phyloP scores from a whole-genome alignment of 1,140 invertebrate species.

The Radopholus similis region DNA sequence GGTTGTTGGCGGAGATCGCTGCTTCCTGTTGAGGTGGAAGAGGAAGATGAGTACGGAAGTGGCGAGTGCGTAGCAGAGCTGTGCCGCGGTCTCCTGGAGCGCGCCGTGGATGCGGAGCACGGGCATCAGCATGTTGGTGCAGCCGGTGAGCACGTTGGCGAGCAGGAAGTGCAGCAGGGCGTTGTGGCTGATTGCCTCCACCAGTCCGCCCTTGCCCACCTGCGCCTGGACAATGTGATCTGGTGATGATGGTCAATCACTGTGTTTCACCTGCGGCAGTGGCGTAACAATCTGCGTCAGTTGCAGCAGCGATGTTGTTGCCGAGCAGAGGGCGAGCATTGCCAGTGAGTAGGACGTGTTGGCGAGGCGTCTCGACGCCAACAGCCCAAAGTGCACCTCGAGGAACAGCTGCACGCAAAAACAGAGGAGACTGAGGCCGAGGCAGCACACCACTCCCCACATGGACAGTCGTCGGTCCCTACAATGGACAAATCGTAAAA shows the following conservation, averaged over 20 bases:
- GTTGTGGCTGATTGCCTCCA: slow-evolving; percentile 31
- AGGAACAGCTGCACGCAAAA: slow-evolving; percentile 17
- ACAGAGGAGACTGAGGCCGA: slow-evolving; percentile 9
- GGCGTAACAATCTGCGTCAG: slow-evolving; percentile 4
- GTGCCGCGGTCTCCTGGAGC: not conserved
- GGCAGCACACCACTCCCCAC: not conserved
- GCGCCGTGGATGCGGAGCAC: not conserved
- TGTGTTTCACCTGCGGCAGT: not conserved
- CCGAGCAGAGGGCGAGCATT: slow-evolving; percentile 17
- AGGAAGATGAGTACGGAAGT: slow-evolving; percentile 12
- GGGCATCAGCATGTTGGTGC: slow-evolving; percentile 7
- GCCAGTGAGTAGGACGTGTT: slow-evolving; percentile 28
- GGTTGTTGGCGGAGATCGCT: not conserved
- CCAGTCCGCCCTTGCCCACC: slow-evolving; percentile 5
- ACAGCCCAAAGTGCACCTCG: not conserved
- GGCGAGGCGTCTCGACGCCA: slow-evolving; percentile 26
- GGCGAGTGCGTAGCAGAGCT: not conserved
- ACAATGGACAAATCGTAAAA: not conserved
- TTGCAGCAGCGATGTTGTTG: slow-evolving; percentile 13
- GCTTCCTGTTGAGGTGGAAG: not conserved
- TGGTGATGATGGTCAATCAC: not conserved
- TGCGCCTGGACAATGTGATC: too few species aligned
- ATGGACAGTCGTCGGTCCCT: slow-evolving; percentile 6
- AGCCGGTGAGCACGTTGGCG: slow-evolving; percentile 44
- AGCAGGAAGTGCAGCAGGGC: slow-evolving; percentile 30